A percentile compares a stretch with the other conserved stretches of the same genome.
Conservation (phyloP, 2,797 vertebrate genomes). For the Periparus ater region DNA sequence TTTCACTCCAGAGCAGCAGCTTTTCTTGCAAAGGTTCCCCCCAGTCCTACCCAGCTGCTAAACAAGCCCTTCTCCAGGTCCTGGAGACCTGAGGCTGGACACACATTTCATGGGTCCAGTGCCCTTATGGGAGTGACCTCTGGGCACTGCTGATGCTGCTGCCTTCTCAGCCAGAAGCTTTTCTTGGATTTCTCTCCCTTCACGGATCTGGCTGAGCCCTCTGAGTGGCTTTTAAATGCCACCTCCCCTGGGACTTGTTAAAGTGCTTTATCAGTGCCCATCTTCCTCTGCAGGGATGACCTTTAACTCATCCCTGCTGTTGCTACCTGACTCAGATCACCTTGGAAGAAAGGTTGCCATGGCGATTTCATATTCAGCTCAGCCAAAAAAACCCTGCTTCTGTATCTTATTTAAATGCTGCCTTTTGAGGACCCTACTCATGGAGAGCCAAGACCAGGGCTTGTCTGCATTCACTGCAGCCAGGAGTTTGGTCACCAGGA, state of each 20-base stretch:
- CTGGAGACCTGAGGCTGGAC: neutral
- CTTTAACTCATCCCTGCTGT: slow-evolving; percentile 75
- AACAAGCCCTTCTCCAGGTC: neutral
- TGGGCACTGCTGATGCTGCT: neutral
- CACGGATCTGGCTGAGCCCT: neutral
- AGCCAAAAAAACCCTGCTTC: slow-evolving; percentile 51
- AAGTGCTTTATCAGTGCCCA: slow-evolving; percentile 70
- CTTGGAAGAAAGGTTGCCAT: slow-evolving; percentile 80
- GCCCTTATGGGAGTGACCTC: neutral
- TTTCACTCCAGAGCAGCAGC: neutral
- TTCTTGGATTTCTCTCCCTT: neutral
- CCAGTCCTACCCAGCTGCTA: neutral
- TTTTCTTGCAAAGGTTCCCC: neutral
- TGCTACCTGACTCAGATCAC: slow-evolving; percentile 76
- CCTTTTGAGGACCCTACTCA: slow-evolving; percentile 45
- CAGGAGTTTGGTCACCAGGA: neutral
- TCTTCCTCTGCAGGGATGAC: slow-evolving; percentile 70
- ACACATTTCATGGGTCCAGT: neutral
- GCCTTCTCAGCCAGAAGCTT: neutral
- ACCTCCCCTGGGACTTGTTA: slow-evolving; percentile 72
- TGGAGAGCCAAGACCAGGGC: neutral
- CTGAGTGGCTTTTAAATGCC: slow-evolving; percentile 59
- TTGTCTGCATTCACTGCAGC: neutral
- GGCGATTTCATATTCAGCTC: slow-evolving; percentile 67
- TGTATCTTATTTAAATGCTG: slow-evolving; percentile 75